Evolutionary conservation across 2,888 invertebrate species (phyloP).

Genomic region (Schizaphis graminum): DNA sequence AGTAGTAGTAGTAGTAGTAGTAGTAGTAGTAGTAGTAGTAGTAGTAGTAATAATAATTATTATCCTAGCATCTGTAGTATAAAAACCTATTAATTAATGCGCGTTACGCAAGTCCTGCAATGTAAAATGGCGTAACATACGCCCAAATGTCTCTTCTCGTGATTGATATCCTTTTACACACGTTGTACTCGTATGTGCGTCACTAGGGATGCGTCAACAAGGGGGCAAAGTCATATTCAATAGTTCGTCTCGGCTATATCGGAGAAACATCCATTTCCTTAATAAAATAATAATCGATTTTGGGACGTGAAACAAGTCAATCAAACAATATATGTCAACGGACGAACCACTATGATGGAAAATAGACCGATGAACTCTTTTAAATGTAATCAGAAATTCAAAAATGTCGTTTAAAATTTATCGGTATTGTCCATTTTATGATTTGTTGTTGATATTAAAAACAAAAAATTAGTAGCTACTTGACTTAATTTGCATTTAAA

Average conservation of each 20-base stretch:
- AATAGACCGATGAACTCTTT: neutral
- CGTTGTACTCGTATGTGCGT: no score
- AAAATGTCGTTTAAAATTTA: neutral
- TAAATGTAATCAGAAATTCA: neutral
- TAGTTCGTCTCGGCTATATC: neutral
- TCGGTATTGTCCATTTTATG: neutral
- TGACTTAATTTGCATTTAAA: neutral
- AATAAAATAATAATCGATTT: slow-evolving; percentile 38
- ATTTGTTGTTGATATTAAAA: neutral
- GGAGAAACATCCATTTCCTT: neutral
- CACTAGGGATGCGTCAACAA: neutral
- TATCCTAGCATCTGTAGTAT: neutral
- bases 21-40: no score
- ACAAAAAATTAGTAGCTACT: neutral
- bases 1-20: no score
- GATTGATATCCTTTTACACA: slow-evolving; percentile 45
- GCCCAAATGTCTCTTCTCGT: slow-evolving; percentile 16
- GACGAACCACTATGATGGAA: neutral
- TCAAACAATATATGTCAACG: slow-evolving; percentile 6
- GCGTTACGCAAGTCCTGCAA: neutral
- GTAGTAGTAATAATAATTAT: neutral
- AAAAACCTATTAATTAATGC: slow-evolving; percentile 2
- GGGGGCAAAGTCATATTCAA: slow-evolving; percentile 13
- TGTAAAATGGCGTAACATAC: neutral
- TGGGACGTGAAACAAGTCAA: slow-evolving; percentile 15